Conservation (phyloP, 2,888 invertebrate species). For the Pollenia amentaria region DNA sequence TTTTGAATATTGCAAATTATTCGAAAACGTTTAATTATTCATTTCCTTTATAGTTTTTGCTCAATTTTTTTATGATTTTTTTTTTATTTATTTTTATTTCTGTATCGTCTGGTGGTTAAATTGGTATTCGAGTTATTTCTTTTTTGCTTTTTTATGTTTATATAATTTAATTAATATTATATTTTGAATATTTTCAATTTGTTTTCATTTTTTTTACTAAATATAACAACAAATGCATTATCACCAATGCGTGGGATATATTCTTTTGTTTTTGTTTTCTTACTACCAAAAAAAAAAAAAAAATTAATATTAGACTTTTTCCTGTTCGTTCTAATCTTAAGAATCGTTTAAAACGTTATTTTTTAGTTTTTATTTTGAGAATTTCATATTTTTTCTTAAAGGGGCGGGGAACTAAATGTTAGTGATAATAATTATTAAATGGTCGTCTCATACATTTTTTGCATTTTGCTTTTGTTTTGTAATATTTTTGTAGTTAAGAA, state of each 20-base stretch:
- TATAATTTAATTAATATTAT: conserved; percentile 63
- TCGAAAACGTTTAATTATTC: conserved; percentile 50
- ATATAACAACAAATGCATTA: conserved; percentile 74
- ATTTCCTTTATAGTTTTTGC: conserved; percentile 43
- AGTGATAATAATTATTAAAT: conserved; percentile 72
- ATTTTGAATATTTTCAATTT: conserved; percentile 67
- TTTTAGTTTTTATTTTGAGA: conserved; percentile 55
- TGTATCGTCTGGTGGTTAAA: conserved; percentile 70
- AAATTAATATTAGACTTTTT: conserved; percentile 65
- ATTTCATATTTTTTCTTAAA: conserved; percentile 34
- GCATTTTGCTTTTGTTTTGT: conserved; percentile 70
- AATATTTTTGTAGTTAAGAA: conserved; percentile 44
- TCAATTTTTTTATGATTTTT: conserved; percentile 33
- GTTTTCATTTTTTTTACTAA: conserved; percentile 66
- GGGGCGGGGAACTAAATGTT: conserved; percentile 70
- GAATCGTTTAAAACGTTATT: conserved; percentile 77
- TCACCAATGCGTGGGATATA: conserved; percentile 73
- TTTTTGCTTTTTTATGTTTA: conserved; percentile 46
- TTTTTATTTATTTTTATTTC: conserved; percentile 17
- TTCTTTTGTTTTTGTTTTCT: conserved; percentile 52
- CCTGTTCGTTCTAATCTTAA: conserved; percentile 75
- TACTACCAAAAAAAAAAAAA: conserved; percentile 64
- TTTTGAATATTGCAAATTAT: neutral
- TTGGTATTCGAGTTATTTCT: conserved; percentile 72
- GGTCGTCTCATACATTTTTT: conserved; percentile 58